Evolutionary conservation across 2,113 vertebrate genomes (phyloP).

Genomic region (Bubo blakistoni): DNA sequence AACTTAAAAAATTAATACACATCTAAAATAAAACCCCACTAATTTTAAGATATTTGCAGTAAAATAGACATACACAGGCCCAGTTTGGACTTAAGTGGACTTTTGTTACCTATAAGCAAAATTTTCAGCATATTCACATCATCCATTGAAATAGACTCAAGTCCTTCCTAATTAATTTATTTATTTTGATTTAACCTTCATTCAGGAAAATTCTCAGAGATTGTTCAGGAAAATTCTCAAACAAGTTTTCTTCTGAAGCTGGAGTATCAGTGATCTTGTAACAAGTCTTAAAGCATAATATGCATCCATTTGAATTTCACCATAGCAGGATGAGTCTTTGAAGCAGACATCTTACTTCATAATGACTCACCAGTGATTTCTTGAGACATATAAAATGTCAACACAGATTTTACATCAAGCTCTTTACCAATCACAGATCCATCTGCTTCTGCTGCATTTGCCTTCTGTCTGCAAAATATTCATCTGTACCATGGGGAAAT

Average conservation of each 20-base stretch:
- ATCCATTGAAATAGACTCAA: not conserved
- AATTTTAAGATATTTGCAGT: not conserved
- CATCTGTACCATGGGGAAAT: not conserved
- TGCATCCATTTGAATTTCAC: not conserved
- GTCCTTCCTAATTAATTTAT: not conserved
- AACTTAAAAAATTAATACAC: not conserved
- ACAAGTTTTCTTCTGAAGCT: not conserved
- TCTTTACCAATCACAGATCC: not conserved
- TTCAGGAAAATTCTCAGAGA: not conserved
- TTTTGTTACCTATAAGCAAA: not conserved
- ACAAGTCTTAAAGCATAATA: not conserved
- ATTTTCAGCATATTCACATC: fast-evolving
- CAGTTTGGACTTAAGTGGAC: not conserved
- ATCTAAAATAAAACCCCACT: not conserved
- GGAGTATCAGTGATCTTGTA: not conserved
- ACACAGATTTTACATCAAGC: not conserved
- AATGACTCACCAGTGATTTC: not conserved
- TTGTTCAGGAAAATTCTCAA: not conserved
- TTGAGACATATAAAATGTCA: not conserved
- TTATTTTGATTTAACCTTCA: not conserved
- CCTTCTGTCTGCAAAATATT: not conserved
- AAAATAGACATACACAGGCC: not conserved
- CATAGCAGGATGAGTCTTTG: not conserved
- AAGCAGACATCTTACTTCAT: not conserved
- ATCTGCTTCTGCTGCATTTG: not conserved